Evolutionary conservation across 1,140 invertebrate genomes (phyloP).

Genomic region (Cotesia chilonis): DNA sequence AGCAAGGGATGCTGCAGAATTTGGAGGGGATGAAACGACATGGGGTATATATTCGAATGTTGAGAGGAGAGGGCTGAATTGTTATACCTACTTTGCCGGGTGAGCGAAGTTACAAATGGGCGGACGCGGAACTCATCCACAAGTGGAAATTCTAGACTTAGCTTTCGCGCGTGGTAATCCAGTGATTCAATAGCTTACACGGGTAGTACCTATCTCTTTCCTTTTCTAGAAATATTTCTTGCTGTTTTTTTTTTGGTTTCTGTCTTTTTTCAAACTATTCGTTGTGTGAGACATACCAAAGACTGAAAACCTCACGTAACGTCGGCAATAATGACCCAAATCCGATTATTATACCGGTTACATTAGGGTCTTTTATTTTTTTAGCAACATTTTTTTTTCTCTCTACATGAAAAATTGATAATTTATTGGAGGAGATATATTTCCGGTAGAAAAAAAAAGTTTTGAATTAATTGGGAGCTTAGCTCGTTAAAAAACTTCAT

Average conservation of each 20-base stretch:
- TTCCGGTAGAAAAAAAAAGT: too few species aligned
- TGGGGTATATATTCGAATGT: background rate
- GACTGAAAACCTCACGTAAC: slow-evolving; percentile 47
- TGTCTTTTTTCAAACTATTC: background rate
- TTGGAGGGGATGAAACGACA: slow-evolving; percentile 1
- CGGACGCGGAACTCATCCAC: slow-evolving; percentile 61
- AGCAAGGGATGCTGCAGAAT: slow-evolving; percentile 31
- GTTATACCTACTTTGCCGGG: slow-evolving; percentile 62
- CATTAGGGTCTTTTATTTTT: slow-evolving; percentile 47
- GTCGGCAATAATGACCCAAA: slow-evolving; percentile 50
- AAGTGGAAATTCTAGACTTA: slow-evolving; percentile 47
- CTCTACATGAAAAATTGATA: too few species aligned
- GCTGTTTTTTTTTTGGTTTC: slow-evolving; percentile 13
- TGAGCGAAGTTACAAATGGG: slow-evolving; percentile 64
- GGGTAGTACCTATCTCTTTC: slow-evolving; percentile 15
- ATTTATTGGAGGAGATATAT: too few species aligned
- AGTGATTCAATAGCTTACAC: slow-evolving; percentile 49
- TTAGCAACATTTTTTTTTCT: too few species aligned
- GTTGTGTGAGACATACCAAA: background rate
- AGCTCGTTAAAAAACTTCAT: too few species aligned
- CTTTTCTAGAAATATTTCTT: background rate
- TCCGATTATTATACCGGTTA: slow-evolving; percentile 47
- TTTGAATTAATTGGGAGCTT: too few species aligned
- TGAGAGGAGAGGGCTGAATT: slow-evolving; percentile 43
- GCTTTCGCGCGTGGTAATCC: slow-evolving; percentile 45